phyloP scores from a whole-genome alignment of 1,140 invertebrate species.

The Drosophila parvula region DNA sequence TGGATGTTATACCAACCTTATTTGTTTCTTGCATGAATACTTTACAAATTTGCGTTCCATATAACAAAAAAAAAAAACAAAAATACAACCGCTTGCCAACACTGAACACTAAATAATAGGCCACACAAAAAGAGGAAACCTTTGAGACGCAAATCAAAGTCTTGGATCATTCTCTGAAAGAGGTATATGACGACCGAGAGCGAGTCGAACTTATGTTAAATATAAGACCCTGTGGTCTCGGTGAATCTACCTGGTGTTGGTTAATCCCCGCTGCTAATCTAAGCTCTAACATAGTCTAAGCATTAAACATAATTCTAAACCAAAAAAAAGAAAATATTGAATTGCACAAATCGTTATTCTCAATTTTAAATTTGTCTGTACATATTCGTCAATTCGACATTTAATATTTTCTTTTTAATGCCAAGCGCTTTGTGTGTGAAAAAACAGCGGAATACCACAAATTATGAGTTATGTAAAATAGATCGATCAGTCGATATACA shows the following conservation, averaged over 20 bases:
- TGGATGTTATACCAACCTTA: constrained; percentile 46
- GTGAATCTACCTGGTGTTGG: constrained; percentile 68
- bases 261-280: constrained; percentile 25
- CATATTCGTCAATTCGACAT: constrained; percentile 65
- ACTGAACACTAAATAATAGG: constrained; percentile 86
- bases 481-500: constrained; percentile 55
- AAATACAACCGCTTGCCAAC: constrained; percentile 50
- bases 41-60: constrained; percentile 42
- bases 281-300: constrained; percentile 19
- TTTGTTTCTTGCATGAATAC: constrained; percentile 62
- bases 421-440: constrained; percentile 35
- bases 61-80: constrained; percentile 16
- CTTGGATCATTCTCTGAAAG: constrained; percentile 95
- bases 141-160: constrained; percentile 97
- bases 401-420: constrained; percentile 81
- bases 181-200: constrained; percentile 89
- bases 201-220: constrained; percentile 6
- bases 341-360: constrained; percentile 84
- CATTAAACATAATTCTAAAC: constrained; percentile 10
- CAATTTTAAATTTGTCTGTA: constrained; percentile 83
- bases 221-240: constrained; percentile 33
- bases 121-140: constrained; percentile 98
- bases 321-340: constrained; percentile 80
- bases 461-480: constrained; percentile 29
- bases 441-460: constrained; percentile 46